Evolutionary conservation across 2,797 vertebrate genomes (phyloP).

Genomic region (Argyrosomus regius): DNA sequence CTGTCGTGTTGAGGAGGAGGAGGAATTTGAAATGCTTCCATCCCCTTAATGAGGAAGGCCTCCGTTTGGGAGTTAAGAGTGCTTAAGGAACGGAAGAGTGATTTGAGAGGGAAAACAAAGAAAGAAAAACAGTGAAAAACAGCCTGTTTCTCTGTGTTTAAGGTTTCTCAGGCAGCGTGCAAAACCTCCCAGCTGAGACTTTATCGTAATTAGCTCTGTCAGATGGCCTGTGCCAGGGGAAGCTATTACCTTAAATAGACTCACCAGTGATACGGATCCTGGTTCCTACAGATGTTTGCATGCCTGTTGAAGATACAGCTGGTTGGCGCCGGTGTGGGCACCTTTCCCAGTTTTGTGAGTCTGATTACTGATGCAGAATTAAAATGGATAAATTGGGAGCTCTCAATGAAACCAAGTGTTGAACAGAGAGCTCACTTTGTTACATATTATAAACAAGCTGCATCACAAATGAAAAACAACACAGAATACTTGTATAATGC

Average conservation of each 20-base stretch:
- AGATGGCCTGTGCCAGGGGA: slow-evolving; percentile 80
- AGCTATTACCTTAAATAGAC: slow-evolving; percentile 83
- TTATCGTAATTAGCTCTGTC: slow-evolving; percentile 82
- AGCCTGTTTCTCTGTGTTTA: slow-evolving; percentile 69
- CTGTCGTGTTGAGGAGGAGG: slow-evolving; percentile 39
- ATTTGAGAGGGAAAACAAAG: slow-evolving; percentile 74
- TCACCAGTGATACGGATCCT: slow-evolving; percentile 74
- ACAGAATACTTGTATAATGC: background rate
- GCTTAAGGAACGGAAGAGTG: slow-evolving; percentile 78
- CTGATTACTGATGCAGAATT: slow-evolving; percentile 71
- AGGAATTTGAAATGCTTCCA: slow-evolving; percentile 65
- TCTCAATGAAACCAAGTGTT: slow-evolving; percentile 39
- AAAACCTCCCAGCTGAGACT: slow-evolving; percentile 78
- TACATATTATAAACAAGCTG: background rate
- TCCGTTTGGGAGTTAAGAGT: slow-evolving; percentile 75
- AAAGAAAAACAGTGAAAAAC: slow-evolving; percentile 53
- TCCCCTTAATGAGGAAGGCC: slow-evolving; percentile 80
- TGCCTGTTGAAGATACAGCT: slow-evolving; percentile 79
- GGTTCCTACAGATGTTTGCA: slow-evolving; percentile 80
- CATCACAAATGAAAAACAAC: background rate
- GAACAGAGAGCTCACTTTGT: slow-evolving; percentile 5
- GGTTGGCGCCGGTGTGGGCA: slow-evolving; percentile 59
- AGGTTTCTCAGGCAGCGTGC: slow-evolving; percentile 64
- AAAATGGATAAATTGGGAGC: slow-evolving; percentile 64
- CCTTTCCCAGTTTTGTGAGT: slow-evolving; percentile 58